Percentiles rank a stretch among this genome's conserved stretches.
These are phyloP conservation scores for Rhea pennata DNA, from an alignment of 2,113 vertebrate genomes.

Conservation along the genomic window DNA sequence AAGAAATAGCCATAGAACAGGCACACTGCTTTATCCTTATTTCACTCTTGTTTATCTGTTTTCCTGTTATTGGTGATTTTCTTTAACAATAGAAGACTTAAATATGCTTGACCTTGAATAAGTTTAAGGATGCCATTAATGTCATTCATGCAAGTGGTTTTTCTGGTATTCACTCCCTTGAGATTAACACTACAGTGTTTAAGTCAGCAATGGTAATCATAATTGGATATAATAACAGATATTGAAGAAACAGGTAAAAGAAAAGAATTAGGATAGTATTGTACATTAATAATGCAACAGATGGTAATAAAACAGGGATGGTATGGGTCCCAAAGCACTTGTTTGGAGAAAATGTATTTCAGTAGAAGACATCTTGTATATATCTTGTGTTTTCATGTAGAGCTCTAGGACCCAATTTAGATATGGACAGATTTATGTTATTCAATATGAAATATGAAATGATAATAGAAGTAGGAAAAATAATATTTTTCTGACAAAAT, in stretches of 20 bases:
- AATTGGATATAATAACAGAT: neutral
- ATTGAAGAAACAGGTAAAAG: neutral
- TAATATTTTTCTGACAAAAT: no score
- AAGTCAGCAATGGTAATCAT: neutral
- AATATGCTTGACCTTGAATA: neutral
- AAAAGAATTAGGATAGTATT: neutral
- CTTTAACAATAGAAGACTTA: neutral
- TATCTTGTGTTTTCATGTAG: neutral
- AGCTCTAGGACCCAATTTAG: neutral
- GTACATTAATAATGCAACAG: neutral
- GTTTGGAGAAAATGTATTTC: neutral
- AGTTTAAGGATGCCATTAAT: neutral
- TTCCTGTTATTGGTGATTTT: neutral
- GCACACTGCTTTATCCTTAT: neutral
- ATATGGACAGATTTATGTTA: neutral
- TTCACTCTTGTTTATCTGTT: neutral
- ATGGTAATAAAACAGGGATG: neutral
- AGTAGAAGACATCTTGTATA: neutral
- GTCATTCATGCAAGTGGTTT: rapidly evolving
- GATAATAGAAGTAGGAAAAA: neutral
- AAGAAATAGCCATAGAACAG: neutral
- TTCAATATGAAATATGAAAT: neutral
- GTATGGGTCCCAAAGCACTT: neutral
- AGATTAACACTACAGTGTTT: neutral
- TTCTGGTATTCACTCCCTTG: neutral